Evolutionary conservation across 2,797 vertebrate genomes (phyloP).

Genomic region (Siniperca obscura): DNA sequence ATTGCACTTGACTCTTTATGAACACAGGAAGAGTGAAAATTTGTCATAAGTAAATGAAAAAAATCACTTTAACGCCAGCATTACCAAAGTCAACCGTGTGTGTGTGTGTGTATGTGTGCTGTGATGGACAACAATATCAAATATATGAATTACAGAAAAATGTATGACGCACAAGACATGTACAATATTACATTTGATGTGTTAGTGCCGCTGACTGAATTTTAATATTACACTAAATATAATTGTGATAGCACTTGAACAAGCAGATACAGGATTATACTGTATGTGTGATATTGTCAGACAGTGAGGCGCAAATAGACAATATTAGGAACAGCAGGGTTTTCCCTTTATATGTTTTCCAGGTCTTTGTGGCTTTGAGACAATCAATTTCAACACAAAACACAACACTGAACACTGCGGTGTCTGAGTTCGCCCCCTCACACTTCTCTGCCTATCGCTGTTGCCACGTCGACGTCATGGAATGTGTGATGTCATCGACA

Average conservation of each 20-base stretch:
- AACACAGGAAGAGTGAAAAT: background rate
- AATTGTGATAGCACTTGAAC: too few relatives aligned
- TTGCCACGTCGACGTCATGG: constrained; percentile 80
- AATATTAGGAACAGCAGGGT: constrained; percentile 27
- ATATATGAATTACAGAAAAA: background rate
- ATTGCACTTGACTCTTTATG: background rate
- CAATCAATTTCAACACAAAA: constrained; percentile 43
- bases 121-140: background rate
- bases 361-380: constrained; percentile 27
- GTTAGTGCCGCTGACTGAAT: background rate
- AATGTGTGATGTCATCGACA: constrained; percentile 82
- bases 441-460: constrained; percentile 46
- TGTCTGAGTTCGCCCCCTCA: constrained; percentile 49
- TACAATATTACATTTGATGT: background rate
- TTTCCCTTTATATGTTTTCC: constrained; percentile 36
- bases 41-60: background rate
- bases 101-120: too few relatives aligned
- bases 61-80: too few relatives aligned
- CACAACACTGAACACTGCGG: constrained; percentile 16
- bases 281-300: background rate
- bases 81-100: too few relatives aligned
- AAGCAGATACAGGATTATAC: background rate
- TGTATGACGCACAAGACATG: background rate
- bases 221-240: background rate
- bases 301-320: constrained; percentile 9